Percentiles rank a stretch among this genome's conserved stretches.
Evolutionary conservation across 92 coral and sea anemone genomes (phyloP).

Genomic region (Siderastrea siderea): DNA sequence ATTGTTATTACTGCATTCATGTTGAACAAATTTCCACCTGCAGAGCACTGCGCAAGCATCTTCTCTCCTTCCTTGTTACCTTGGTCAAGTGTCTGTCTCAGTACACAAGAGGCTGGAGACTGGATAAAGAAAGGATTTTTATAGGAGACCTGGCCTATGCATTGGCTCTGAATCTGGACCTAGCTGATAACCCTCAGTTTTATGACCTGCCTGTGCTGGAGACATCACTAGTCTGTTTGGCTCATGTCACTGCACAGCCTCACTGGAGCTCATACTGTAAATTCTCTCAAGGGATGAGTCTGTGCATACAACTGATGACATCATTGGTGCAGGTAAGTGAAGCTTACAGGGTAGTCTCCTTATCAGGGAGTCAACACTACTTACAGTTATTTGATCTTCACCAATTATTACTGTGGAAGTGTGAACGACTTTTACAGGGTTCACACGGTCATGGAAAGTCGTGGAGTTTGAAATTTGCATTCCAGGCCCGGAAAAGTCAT

Average conservation of each 20-base stretch:
- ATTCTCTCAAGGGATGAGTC: conserved; percentile 70
- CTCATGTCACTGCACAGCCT: conserved; percentile 84
- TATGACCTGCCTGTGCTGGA: conserved; percentile 95
- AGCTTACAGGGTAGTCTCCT: too few relatives aligned
- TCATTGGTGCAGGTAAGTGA: conserved; percentile 85
- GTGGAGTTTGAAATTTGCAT: too few relatives aligned
- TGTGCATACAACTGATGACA: conserved; percentile 79
- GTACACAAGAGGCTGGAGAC: conserved; percentile 78
- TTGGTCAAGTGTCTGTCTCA: conserved; percentile 75
- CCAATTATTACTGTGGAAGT: too few relatives aligned
- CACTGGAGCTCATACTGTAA: conserved; percentile 85
- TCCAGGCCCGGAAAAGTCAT: too few relatives aligned
- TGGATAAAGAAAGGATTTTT: conserved; percentile 87
- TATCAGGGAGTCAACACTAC: too few relatives aligned
- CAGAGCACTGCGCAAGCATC: conserved; percentile 85
- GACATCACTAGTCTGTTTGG: conserved; percentile 89
- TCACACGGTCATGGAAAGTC: too few relatives aligned
- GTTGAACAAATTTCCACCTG: background rate
- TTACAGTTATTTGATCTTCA: too few relatives aligned
- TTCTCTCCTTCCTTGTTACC: conserved; percentile 74
- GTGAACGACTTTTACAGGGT: too few relatives aligned
- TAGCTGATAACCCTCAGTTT: conserved; percentile 95
- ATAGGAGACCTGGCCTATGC: conserved; percentile 92
- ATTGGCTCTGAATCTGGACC: conserved; percentile 87
- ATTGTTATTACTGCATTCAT: background rate